Evolutionary conservation across 2,888 invertebrate genomes (phyloP).

Genomic region (Sycophila texana): DNA sequence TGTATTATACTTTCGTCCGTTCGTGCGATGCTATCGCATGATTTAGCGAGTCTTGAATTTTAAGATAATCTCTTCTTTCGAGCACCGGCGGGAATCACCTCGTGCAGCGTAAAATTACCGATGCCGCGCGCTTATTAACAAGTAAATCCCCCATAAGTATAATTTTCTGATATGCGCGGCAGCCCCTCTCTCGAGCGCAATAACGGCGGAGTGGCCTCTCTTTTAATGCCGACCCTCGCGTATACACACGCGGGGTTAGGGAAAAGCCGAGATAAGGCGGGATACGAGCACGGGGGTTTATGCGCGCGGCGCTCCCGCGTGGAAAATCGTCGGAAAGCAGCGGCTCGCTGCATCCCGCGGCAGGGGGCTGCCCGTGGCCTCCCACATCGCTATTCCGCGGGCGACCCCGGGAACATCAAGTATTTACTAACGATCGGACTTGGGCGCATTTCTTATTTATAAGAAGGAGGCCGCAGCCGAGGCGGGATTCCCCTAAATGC

Average conservation of each 20-base stretch:
- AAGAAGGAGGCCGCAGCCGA: not conserved
- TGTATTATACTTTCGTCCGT: too few relatives aligned
- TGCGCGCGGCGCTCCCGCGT: too few relatives aligned
- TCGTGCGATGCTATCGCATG: too few relatives aligned
- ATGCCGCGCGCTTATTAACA: too few relatives aligned
- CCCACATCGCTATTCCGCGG: conserved; percentile 23
- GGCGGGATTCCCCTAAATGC: conserved; percentile 18
- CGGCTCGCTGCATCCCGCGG: not conserved
- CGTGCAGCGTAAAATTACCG: too few relatives aligned
- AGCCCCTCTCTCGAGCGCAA: too few relatives aligned
- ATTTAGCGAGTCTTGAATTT: too few relatives aligned
- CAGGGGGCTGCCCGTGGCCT: not conserved
- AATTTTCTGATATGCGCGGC: too few relatives aligned
- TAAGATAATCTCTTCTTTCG: too few relatives aligned
- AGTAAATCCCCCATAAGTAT: too few relatives aligned
- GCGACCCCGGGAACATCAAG: conserved; percentile 21
- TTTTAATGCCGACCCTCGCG: not conserved
- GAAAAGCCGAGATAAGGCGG: not conserved
- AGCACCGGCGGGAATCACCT: too few relatives aligned
- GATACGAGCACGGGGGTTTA: not conserved
- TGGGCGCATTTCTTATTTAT: conserved; percentile 30
- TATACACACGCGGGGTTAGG: not conserved
- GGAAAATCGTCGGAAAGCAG: not conserved
- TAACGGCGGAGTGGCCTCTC: too few relatives aligned
- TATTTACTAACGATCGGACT: conserved; percentile 48